Conservation (phyloP, 2,888 invertebrate genomes). For the Tubiluchus corallicola region DNA sequence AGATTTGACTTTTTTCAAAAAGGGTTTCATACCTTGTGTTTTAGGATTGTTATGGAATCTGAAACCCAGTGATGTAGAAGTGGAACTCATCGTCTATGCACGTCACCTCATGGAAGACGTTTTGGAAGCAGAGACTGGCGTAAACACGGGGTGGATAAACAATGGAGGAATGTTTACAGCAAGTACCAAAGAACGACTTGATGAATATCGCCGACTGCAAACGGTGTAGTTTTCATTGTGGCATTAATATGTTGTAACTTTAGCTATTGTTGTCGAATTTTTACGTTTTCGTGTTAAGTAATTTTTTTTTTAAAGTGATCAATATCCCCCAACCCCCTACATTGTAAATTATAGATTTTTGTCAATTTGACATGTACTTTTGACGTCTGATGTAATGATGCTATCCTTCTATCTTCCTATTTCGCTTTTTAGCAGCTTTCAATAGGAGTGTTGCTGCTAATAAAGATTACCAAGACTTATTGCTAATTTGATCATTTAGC, state of each 20-base stretch:
- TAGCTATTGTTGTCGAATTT: neutral
- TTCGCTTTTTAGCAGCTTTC: no score
- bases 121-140: constrained; percentile 56
- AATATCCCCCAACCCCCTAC: no score
- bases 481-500: no score
- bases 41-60: constrained; percentile 53
- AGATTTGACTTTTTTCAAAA: no score
- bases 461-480: no score
- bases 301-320: constrained; percentile 1
- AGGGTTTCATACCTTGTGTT: no score
- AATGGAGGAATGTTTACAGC: constrained; percentile 80
- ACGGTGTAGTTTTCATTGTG: constrained; percentile 31
- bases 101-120: constrained; percentile 41
- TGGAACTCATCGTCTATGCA: constrained; percentile 52
- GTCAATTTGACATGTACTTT: no score
- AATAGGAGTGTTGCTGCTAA: no score
- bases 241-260: neutral
- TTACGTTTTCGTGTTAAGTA: neutral
- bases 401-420: no score
- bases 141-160: constrained; percentile 66
- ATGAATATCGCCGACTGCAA: constrained; percentile 61
- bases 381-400: no score
- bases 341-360: no score
- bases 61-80: constrained; percentile 64
- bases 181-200: constrained; percentile 48